Evolutionary conservation across 2,888 invertebrate species (phyloP), one percentile per base, ranked within the genome.

Genomic region (Drosophila melanocephala): DNA sequence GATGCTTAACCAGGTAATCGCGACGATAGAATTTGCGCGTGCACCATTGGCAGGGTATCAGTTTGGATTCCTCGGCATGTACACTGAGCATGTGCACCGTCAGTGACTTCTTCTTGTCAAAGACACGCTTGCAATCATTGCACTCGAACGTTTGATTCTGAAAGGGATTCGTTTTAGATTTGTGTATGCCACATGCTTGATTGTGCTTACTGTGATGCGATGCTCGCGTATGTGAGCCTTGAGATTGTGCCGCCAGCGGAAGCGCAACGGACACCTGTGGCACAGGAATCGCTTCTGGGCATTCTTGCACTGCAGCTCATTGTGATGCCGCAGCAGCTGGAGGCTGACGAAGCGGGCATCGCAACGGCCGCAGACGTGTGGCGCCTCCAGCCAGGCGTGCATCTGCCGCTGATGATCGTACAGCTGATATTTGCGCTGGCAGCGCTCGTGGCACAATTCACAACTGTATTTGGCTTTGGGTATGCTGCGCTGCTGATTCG

Each of bases 321-420:
- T 57, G 94, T 95, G 95, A 5, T 94, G 94, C 3, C 94, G 92
- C 7, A 95, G 94, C 22, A 95, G 92, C 65, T 94, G 94, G 1
- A 94, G 89, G 2, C 94, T 94, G 0, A 94, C 94, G 81, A 95
- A 95, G 42, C 94, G 91, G 87, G 94, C 94, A 44, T 94, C 92
- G 78, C 95, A 95, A 12, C 94, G 92, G 28, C 94, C 93, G 77
- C 95, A 95, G 32, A 94, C 93, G 50, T 94, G 93, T 0, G 94
- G 94, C 0, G 94, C 92, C 61, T 95, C 95, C 0, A 94, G 94
- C 89, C 95, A 91, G 22, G 65, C 72, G 64, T 93, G 93, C 3
- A 70, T 66, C 32, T 75, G 83, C 6, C 84, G 78, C 64, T 93
- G 93, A 61, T 93, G 93, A 6, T 91, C 90, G 22, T 89, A 92